Evolutionary conservation across 1,140 invertebrate species (phyloP).

Genomic region (Microplitis mediator): DNA sequence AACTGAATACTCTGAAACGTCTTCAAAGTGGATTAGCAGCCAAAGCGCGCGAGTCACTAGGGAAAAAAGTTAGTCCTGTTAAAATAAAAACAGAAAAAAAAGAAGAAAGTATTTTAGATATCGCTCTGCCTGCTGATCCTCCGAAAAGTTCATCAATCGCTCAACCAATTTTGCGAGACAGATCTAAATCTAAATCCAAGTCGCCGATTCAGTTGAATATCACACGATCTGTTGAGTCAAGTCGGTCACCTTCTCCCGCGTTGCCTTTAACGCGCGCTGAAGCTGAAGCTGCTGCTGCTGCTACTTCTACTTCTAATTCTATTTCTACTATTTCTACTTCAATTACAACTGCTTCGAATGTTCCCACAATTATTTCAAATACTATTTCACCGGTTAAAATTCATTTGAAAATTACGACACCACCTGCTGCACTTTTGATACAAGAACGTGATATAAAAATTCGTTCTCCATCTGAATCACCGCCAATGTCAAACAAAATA

Average conservation of each 20-base stretch:
- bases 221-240: slow-evolving; percentile 22
- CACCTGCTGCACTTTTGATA: background rate
- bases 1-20: slow-evolving; percentile 68
- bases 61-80: slow-evolving; percentile 52
- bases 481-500: background rate
- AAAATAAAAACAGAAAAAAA: slow-evolving; percentile 47
- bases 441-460: background rate
- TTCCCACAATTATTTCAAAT: no score
- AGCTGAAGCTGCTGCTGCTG: background rate
- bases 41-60: slow-evolving; percentile 64
- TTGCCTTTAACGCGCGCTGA: slow-evolving; percentile 33
- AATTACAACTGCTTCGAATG: background rate
- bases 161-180: slow-evolving; percentile 18
- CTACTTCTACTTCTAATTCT: no score
- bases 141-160: slow-evolving; percentile 25
- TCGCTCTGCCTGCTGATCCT: slow-evolving; percentile 45
- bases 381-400: background rate
- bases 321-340: background rate
- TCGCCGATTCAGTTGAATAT: slow-evolving; percentile 10
- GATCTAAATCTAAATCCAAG: slow-evolving; percentile 18
- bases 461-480: slow-evolving; percentile 26
- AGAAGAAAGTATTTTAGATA: slow-evolving; percentile 44
- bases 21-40: slow-evolving; percentile 69
- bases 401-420: background rate
- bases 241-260: slow-evolving; percentile 34